Conservation (phyloP, 2,888 invertebrate genomes). For the Athalia cordata region DNA sequence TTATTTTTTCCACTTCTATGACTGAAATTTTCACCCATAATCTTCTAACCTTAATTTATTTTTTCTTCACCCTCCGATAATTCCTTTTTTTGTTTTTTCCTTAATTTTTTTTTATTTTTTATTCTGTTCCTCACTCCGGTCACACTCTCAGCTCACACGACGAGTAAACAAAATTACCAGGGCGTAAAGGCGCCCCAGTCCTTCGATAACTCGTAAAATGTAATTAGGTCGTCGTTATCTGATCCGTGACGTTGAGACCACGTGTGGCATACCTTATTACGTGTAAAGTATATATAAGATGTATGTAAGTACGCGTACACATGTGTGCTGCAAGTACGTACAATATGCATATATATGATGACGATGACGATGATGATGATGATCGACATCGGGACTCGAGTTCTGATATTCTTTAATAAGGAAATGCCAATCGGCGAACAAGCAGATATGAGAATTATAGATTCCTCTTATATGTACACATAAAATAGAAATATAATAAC, state of each 20-base stretch:
- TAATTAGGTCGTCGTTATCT: conserved; percentile 35
- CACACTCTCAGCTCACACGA: not conserved
- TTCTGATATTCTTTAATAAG: too few relatives aligned
- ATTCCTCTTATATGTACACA: too few relatives aligned
- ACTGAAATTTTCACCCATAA: too few relatives aligned
- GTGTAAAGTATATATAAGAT: conserved; percentile 3
- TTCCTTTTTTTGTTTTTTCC: not conserved
- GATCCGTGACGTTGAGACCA: conserved; percentile 24
- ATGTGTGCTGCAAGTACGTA: not conserved
- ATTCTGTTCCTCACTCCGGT: not conserved
- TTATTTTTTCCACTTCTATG: too few relatives aligned
- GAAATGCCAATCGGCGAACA: too few relatives aligned
- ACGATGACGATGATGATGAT: too few relatives aligned
- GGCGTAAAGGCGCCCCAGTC: conserved; percentile 19
- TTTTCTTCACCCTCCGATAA: not conserved
- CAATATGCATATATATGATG: too few relatives aligned
- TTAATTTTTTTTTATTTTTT: not conserved
- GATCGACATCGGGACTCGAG: too few relatives aligned
- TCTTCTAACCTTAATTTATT: too few relatives aligned
- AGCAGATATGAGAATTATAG: too few relatives aligned
- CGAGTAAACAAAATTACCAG: conserved; percentile 19
- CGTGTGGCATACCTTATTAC: conserved; percentile 1
- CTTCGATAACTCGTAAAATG: conserved; percentile 39
- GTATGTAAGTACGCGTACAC: not conserved
- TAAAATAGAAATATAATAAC: too few relatives aligned